phyloP scores from a whole-genome alignment of 2,113 vertebrate genomes.

The Miniopterus natalensis region DNA sequence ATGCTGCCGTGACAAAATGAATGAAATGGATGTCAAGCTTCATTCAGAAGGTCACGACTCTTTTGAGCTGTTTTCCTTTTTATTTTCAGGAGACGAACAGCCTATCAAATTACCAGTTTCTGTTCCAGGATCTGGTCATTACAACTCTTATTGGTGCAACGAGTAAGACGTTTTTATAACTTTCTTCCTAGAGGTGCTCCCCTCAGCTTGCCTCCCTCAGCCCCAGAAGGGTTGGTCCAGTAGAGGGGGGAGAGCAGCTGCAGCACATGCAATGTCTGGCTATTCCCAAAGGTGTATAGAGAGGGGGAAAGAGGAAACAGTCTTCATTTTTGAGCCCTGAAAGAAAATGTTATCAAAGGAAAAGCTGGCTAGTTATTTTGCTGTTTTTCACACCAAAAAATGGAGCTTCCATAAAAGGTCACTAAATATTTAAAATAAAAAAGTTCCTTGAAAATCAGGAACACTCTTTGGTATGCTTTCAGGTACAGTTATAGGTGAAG shows the following conservation, averaged over 20 bases:
- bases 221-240: neutral
- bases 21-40: neutral
- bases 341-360: neutral
- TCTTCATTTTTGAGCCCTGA: neutral
- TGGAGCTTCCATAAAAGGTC: neutral
- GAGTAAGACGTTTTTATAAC: constrained; percentile 86
- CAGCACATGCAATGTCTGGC: neutral
- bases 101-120: constrained; percentile 91
- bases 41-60: neutral
- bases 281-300: neutral
- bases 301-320: neutral
- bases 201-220: neutral
- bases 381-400: constrained; percentile 23
- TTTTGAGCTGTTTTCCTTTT: constrained; percentile 66
- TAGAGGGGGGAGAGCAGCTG: neutral
- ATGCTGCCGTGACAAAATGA: neutral
- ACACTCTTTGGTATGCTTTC: neutral
- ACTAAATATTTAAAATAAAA: neutral
- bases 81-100: constrained; percentile 89
- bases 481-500: neutral
- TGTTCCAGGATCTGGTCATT: constrained; percentile 92
- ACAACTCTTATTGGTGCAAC: constrained; percentile 91
- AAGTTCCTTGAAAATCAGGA: neutral
- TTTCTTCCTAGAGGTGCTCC: neutral
- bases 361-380: constrained; percentile 17